Conservation (phyloP, 2,113 vertebrate genomes). For the Desmodus rotundus region DNA sequence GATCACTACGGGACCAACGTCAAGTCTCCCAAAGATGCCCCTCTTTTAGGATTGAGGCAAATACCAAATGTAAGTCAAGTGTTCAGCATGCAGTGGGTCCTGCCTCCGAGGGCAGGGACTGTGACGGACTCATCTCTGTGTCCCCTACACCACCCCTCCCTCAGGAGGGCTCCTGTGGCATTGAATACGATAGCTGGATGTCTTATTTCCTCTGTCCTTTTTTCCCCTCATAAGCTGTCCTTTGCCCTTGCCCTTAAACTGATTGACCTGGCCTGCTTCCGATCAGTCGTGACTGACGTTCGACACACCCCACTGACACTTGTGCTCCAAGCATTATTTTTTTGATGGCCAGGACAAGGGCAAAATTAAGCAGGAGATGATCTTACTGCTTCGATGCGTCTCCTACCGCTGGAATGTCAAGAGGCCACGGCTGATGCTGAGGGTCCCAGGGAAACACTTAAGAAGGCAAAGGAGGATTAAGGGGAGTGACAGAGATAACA, state of each 20-base stretch:
- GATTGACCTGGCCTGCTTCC: neutral
- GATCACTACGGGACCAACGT: rapidly evolving
- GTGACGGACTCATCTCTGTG: neutral
- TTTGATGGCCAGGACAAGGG: neutral
- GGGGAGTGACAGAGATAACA: neutral
- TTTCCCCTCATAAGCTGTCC: neutral
- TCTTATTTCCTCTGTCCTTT: neutral
- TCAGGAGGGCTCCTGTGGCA: neutral
- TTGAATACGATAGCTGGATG: neutral
- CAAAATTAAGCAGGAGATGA: neutral
- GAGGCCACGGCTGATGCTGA: neutral
- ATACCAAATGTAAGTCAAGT: neutral
- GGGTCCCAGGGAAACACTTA: neutral
- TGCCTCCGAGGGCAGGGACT: neutral
- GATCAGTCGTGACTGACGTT: neutral
- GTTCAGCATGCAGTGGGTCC: rapidly evolving
- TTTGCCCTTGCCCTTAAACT: neutral
- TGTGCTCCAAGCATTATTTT: neutral
- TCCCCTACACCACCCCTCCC: too few species aligned
- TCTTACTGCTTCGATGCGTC: neutral
- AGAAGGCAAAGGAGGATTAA: neutral
- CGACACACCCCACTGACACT: neutral
- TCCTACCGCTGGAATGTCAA: neutral
- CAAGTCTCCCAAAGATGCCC: neutral
- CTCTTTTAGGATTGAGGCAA: neutral